Evolutionary conservation across 2,797 vertebrate genomes (phyloP).

Genomic region (Coregonus suidteri): DNA sequence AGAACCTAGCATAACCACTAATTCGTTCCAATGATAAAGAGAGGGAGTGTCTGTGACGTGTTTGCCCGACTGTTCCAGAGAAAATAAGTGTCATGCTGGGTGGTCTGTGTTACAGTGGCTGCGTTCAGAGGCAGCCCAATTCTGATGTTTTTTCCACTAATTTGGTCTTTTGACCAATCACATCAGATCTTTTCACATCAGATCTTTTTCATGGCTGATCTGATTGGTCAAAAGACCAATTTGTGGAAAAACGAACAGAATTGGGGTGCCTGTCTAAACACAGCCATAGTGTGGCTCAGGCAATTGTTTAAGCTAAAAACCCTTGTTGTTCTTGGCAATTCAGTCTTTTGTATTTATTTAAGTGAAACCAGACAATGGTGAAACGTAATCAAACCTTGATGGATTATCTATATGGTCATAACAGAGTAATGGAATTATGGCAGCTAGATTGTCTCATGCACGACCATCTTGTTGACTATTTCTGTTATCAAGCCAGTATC

Average conservation of each 20-base stretch:
- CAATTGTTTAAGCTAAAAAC: background rate
- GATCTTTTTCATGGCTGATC: no score
- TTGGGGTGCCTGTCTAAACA: no score
- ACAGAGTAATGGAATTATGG: constrained; percentile 12
- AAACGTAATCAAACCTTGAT: constrained; percentile 38
- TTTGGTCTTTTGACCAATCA: no score
- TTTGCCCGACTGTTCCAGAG: background rate
- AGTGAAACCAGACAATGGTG: constrained; percentile 51
- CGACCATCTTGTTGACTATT: constrained; percentile 18
- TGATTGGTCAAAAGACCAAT: no score
- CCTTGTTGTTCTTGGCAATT: constrained; percentile 7
- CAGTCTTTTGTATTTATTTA: constrained; percentile 31
- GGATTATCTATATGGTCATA: constrained; percentile 21
- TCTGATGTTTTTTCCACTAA: no score
- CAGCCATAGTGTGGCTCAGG: background rate
- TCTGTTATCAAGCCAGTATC: constrained; percentile 26
- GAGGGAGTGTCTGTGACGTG: background rate
- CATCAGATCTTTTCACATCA: no score
- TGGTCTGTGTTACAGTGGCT: background rate
- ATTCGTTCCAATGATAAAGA: background rate
- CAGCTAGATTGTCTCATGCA: constrained; percentile 32
- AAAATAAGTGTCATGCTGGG: background rate
- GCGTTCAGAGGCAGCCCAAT: no score
- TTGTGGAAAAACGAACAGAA: no score
- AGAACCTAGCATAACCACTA: background rate